These are phyloP conservation scores for Habrosyne pyritoides DNA, from an alignment of 2,888 invertebrate genomes.

Conservation along the genomic window DNA sequence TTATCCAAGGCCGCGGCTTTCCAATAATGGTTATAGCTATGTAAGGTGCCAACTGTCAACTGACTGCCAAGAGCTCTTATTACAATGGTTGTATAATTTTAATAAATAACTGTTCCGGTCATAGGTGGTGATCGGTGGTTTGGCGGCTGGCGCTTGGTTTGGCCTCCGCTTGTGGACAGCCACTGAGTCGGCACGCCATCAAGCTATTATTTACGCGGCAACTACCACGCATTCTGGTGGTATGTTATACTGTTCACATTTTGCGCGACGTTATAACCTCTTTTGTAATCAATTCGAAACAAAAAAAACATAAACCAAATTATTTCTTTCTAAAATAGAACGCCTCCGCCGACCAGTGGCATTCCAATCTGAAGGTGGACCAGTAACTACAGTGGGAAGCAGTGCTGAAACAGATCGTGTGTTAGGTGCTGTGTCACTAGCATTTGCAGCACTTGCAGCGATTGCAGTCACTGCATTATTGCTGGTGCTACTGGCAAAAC, in stretches of 20 bases:
- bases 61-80: not conserved
- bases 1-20: not conserved
- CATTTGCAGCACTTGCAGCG: slow-evolving; percentile 73
- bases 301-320: not conserved
- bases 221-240: slow-evolving; percentile 90
- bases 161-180: slow-evolving; percentile 88
- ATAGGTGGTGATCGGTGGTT: slow-evolving; percentile 83
- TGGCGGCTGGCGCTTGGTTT: slow-evolving; percentile 90
- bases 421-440: slow-evolving; percentile 72
- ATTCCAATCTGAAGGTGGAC: slow-evolving; percentile 67
- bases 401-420: slow-evolving; percentile 67
- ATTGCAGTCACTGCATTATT: slow-evolving; percentile 72
- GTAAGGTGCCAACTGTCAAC: not conserved
- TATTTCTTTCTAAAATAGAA: slow-evolving; percentile 41
- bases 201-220: slow-evolving; percentile 88
- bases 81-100: not conserved
- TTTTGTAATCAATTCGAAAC: not conserved
- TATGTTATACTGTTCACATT: too few relatives aligned
- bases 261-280: too few relatives aligned
- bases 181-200: slow-evolving; percentile 87
- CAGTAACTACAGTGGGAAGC: slow-evolving; percentile 38
- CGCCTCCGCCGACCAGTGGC: slow-evolving; percentile 72
- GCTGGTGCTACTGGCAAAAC: slow-evolving; percentile 65
- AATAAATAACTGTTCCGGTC: not conserved
- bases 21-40: not conserved